Evolutionary conservation across 2,797 vertebrate species (phyloP).

Genomic region (Arnoldichthys spilopterus): DNA sequence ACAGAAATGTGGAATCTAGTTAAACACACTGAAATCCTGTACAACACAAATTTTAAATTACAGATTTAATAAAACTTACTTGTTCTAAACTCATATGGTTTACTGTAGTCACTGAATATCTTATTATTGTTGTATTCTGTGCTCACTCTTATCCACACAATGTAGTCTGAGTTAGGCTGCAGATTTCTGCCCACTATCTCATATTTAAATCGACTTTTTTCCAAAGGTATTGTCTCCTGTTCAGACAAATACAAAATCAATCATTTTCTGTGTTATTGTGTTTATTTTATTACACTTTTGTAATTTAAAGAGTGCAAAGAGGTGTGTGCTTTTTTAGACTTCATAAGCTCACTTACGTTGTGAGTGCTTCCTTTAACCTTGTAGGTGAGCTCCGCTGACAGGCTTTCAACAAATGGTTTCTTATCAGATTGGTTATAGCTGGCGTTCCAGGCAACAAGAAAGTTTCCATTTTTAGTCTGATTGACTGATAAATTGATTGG

Average conservation of each 20-base stretch:
- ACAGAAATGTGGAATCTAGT: conserved; percentile 2
- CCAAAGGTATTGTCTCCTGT: not conserved
- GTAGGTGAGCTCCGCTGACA: conserved; percentile 53
- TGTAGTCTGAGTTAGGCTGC: conserved; percentile 45
- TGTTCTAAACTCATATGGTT: conserved; percentile 44
- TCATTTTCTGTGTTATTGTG: not conserved
- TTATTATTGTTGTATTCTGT: not conserved
- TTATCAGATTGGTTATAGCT: not conserved
- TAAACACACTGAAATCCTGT: not conserved
- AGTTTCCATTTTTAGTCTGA: conserved; percentile 35
- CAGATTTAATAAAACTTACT: conserved; percentile 46
- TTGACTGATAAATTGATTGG: conserved; percentile 53
- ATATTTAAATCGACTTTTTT: not conserved
- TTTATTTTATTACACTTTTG: not conserved
- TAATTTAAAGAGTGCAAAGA: not conserved
- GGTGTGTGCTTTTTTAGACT: not conserved
- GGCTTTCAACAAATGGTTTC: accelerated
- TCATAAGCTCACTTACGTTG: conserved; percentile 41
- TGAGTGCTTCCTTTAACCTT: conserved; percentile 28
- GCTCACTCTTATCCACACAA: conserved; percentile 48
- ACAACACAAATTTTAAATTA: not conserved
- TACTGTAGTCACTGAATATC: conserved; percentile 58
- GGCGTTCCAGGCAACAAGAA: conserved; percentile 48
- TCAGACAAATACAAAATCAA: not conserved
- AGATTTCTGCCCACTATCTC: conserved; percentile 47